These are phyloP conservation scores for Parambassis ranga DNA, from an alignment of 2,797 vertebrate genomes.

Conservation along the genomic window DNA sequence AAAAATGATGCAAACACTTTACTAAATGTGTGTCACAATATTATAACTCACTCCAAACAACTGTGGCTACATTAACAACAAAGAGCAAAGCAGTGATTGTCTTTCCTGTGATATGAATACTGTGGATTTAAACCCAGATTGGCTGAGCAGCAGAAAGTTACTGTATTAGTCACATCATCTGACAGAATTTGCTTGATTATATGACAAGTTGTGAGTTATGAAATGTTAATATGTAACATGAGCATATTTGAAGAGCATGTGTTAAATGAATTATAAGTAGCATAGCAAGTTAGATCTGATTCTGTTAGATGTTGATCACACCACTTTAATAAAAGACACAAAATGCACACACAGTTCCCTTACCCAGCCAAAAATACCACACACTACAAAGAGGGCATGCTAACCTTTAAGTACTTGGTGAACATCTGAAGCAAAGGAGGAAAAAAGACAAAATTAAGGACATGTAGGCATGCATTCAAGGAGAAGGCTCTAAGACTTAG, in stretches of 20 bases:
- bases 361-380: slow-evolving; percentile 39
- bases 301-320: slow-evolving; percentile 1
- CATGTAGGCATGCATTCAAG: slow-evolving; percentile 46
- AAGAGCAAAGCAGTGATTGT: slow-evolving; percentile 13
- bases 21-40: background rate
- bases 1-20: slow-evolving; percentile 37
- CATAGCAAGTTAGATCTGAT: slow-evolving; percentile 9
- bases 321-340: background rate
- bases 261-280: background rate
- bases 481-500: background rate
- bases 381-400: slow-evolving; percentile 79
- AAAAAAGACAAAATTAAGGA: slow-evolving; percentile 50
- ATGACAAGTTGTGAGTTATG: background rate
- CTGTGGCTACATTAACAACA: background rate
- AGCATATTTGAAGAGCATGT: background rate
- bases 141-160: slow-evolving; percentile 1
- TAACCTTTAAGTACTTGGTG: slow-evolving; percentile 99
- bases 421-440: slow-evolving; percentile 93
- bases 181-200: background rate
- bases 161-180: background rate
- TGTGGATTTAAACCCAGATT: background rate
- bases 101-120: slow-evolving; percentile 12
- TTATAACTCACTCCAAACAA: background rate
- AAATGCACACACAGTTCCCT: background rate
- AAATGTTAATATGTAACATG: background rate